Percentiles rank a stretch among this genome's conserved stretches.
phyloP scores from a whole-genome alignment of 2,888 invertebrate species.

The Sylvicola fuscatus region DNA sequence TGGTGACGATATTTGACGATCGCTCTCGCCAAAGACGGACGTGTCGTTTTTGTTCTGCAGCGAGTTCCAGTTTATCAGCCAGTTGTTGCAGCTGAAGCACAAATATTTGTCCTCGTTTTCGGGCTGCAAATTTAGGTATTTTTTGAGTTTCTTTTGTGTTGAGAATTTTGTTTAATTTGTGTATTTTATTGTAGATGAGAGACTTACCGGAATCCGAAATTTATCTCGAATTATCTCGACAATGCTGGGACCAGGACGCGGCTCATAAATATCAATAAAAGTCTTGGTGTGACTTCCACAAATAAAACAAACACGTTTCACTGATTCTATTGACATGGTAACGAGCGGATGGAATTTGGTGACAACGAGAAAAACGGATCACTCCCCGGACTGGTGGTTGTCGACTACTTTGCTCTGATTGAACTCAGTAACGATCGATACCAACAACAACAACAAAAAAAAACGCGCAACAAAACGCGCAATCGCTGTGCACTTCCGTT shows the following conservation, averaged over 20 bases:
- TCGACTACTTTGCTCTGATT: too few species aligned
- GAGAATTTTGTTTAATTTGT: too few species aligned
- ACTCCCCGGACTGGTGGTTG: too few species aligned
- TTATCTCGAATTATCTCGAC: conserved; percentile 24
- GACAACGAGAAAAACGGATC: too few species aligned
- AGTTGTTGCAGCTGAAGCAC: conserved; percentile 25
- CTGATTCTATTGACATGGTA: too few species aligned
- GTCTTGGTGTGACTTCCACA: conserved; percentile 25
- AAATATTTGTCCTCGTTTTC: conserved; percentile 24
- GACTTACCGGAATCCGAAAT: conserved; percentile 24
- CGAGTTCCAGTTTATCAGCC: conserved; percentile 26
- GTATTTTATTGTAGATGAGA: background rate
- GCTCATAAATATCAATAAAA: conserved; percentile 24
- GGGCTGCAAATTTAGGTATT: conserved; percentile 18
- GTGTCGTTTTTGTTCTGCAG: conserved; percentile 17
- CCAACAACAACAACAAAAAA: too few species aligned
- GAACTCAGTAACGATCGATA: too few species aligned
- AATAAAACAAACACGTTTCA: conserved; percentile 18
- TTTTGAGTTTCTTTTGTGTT: background rate
- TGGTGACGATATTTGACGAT: too few species aligned
- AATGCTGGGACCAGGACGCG: conserved; percentile 24
- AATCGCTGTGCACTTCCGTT: too few species aligned
- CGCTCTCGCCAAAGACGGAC: too few species aligned
- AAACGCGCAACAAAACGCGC: too few species aligned
- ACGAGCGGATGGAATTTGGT: too few species aligned